Percentiles rank a stretch among this genome's conserved stretches.
Conservation (phyloP, 2,888 invertebrate species). For the Mesorhabditis belari region DNA sequence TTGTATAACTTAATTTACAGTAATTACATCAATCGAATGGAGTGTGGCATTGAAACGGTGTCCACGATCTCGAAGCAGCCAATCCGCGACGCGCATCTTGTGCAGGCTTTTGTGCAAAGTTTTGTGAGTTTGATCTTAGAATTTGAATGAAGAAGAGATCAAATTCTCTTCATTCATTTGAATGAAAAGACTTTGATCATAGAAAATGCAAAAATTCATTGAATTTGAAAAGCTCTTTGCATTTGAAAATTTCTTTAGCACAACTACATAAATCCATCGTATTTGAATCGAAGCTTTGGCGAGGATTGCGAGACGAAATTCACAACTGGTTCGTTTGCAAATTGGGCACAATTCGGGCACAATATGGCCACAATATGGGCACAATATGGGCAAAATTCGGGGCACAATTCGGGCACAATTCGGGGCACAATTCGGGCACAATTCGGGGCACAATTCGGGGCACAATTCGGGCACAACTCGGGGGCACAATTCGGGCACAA, state of each 20-base stretch:
- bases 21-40: not conserved
- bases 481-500: too few species aligned
- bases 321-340: too few species aligned
- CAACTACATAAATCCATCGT: not conserved
- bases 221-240: too few species aligned
- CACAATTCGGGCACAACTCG: too few species aligned
- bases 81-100: not conserved
- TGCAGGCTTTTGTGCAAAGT: not conserved
- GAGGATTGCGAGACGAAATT: not conserved
- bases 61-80: not conserved
- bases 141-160: not conserved
- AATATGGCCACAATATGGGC: too few species aligned
- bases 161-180: not conserved
- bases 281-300: not conserved
- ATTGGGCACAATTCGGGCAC: too few species aligned
- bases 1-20: not conserved
- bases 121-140: not conserved
- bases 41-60: not conserved
- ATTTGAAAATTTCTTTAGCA: not conserved
- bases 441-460: too few species aligned
- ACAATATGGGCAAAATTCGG: too few species aligned
- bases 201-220: too few species aligned
- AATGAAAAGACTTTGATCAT: not conserved
- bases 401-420: too few species aligned
- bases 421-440: too few species aligned